These are phyloP conservation scores for Scalopus aquaticus DNA, from an alignment of 2,113 vertebrate genomes.

Conservation along the genomic window DNA sequence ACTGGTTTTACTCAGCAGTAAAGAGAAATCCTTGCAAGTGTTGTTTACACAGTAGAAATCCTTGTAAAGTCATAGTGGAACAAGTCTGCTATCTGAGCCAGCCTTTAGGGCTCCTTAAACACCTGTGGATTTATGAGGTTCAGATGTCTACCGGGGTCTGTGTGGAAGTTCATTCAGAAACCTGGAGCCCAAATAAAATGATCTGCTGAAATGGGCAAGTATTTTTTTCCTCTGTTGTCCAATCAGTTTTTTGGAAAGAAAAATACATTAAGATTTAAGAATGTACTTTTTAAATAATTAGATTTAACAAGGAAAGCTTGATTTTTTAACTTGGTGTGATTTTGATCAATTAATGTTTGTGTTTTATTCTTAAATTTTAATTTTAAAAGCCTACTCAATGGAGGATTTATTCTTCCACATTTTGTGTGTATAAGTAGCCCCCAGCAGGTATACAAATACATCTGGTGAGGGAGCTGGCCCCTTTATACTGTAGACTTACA, in stretches of 20 bases:
- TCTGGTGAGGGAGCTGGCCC: conserved; percentile 11
- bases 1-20: conserved; percentile 85
- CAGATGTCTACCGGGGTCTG: conserved; percentile 84
- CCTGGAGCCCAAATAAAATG: conserved; percentile 78
- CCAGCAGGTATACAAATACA: background rate
- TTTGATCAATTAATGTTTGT: conserved; percentile 7
- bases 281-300: conserved; percentile 51
- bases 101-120: conserved; percentile 87
- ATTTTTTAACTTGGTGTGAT: background rate
- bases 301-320: background rate
- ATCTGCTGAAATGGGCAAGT: conserved; percentile 75
- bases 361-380: conserved; percentile 44
- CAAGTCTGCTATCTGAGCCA: conserved; percentile 85
- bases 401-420: background rate
- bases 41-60: conserved; percentile 87
- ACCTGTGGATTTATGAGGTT: conserved; percentile 90
- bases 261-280: conserved; percentile 68
- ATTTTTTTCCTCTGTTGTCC: conserved; percentile 31
- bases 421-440: background rate
- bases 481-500: background rate
- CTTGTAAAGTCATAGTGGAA: conserved; percentile 86
- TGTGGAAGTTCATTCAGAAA: conserved; percentile 85
- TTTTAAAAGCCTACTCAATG: conserved; percentile 2
- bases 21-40: conserved; percentile 83
- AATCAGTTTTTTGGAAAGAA: conserved; percentile 60